Evolutionary conservation across 2,888 invertebrate species (phyloP).

Genomic region (Dryobotodes eremita): DNA sequence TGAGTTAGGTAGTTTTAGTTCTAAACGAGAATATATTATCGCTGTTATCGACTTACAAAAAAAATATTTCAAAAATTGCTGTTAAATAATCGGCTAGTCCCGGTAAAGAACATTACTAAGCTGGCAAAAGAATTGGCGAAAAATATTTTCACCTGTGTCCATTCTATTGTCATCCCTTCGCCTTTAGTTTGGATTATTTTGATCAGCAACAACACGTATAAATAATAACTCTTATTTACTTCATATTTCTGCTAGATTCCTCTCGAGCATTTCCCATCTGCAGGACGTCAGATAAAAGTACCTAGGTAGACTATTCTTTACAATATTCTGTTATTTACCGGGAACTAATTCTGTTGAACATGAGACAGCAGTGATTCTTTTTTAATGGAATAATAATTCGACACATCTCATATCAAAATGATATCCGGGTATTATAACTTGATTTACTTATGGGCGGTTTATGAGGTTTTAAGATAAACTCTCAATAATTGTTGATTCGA

Average conservation of each 20-base stretch:
- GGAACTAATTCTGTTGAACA: slow-evolving; percentile 38
- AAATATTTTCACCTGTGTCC: slow-evolving; percentile 29
- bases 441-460: background rate
- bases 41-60: background rate
- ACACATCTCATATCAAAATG: background rate
- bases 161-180: slow-evolving; percentile 4
- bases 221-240: slow-evolving; percentile 31
- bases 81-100: background rate
- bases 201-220: slow-evolving; percentile 33
- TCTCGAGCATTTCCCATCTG: slow-evolving; percentile 25
- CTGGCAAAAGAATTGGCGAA: background rate
- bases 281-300: slow-evolving; percentile 28
- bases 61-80: background rate
- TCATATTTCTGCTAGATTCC: slow-evolving; percentile 26
- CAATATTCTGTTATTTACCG: slow-evolving; percentile 23
- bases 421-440: background rate
- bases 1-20: background rate
- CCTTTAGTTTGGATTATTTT: slow-evolving; percentile 26
- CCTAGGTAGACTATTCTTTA: slow-evolving; percentile 45
- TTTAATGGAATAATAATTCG: slow-evolving; percentile 13
- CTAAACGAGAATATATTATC: background rate
- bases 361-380: background rate
- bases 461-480: background rate
- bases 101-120: slow-evolving; percentile 4
- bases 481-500: background rate